A percentile compares a stretch with the other conserved stretches of the same genome.
These are phyloP conservation scores for Sycobia sp. DNA, from an alignment of 1,140 invertebrate species.

Conservation along the genomic window DNA sequence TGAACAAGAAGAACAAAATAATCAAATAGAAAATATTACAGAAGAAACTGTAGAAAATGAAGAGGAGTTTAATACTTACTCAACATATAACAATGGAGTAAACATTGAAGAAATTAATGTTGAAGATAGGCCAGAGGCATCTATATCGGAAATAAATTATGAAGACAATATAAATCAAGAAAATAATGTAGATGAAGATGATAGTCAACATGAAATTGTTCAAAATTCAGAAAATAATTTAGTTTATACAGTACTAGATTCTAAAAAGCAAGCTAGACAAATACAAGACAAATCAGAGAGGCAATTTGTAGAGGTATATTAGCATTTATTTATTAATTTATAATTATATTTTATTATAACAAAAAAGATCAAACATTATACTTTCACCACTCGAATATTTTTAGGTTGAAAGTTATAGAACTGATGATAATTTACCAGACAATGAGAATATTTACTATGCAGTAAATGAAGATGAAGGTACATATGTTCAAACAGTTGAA, in stretches of 20 bases:
- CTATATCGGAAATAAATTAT: constrained; percentile 34
- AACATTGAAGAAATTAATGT: constrained; percentile 20
- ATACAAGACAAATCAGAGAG: constrained; percentile 38
- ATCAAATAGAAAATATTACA: constrained; percentile 21
- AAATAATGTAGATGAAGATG: constrained; percentile 36
- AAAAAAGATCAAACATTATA: too few relatives aligned
- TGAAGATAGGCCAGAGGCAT: constrained; percentile 33
- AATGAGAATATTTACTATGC: constrained; percentile 58
- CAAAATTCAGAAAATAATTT: constrained; percentile 57
- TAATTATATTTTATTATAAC: too few relatives aligned
- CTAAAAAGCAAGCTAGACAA: constrained; percentile 50
- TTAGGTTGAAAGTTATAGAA: constrained; percentile 52
- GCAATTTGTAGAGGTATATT: constrained; percentile 49
- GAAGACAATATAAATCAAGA: constrained; percentile 35
- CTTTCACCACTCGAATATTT: too few relatives aligned
- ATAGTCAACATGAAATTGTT: constrained; percentile 51
- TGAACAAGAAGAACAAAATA: constrained; percentile 42
- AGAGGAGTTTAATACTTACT: constrained; percentile 21
- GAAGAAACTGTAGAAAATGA: constrained; percentile 19
- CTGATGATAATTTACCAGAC: constrained; percentile 47
- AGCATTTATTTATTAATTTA: background rate
- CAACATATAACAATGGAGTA: constrained; percentile 20
- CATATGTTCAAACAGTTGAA: constrained; percentile 50
- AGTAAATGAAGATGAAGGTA: constrained; percentile 53
- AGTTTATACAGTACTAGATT: constrained; percentile 57